Conservation (phyloP, 1,140 invertebrate species). For the Paralvinella palmiformis region DNA sequence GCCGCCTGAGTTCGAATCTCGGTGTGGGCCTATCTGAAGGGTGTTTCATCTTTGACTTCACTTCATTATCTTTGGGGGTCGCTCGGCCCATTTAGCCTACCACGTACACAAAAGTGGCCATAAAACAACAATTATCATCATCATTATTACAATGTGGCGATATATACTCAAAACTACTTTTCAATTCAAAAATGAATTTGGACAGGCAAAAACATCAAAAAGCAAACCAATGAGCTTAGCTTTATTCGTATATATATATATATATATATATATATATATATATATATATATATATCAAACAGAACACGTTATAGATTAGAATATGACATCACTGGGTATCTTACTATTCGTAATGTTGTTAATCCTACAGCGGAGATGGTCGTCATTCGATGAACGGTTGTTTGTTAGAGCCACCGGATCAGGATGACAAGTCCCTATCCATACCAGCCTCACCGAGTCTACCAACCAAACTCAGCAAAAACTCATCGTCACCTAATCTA, state of each 20-base stretch:
- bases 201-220: too few relatives aligned
- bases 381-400: neutral
- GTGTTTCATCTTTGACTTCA: too few relatives aligned
- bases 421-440: constrained; percentile 2
- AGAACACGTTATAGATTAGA: neutral
- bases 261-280: neutral
- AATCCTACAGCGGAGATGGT: neutral
- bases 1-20: too few relatives aligned
- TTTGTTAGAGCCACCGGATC: neutral
- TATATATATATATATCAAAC: neutral
- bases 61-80: too few relatives aligned
- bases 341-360: neutral
- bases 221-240: too few relatives aligned
- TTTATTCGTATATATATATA: neutral
- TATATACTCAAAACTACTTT: too few relatives aligned
- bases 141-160: too few relatives aligned
- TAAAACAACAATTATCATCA: too few relatives aligned
- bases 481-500: constrained; percentile 17
- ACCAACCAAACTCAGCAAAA: constrained; percentile 22
- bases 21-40: too few relatives aligned
- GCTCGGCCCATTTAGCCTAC: too few relatives aligned
- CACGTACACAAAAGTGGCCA: too few relatives aligned
- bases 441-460: constrained; percentile 19
- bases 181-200: too few relatives aligned
- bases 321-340: neutral